These are phyloP conservation scores for Glomeris maerens DNA, from an alignment of 1,140 invertebrate species.

Conservation along the genomic window DNA sequence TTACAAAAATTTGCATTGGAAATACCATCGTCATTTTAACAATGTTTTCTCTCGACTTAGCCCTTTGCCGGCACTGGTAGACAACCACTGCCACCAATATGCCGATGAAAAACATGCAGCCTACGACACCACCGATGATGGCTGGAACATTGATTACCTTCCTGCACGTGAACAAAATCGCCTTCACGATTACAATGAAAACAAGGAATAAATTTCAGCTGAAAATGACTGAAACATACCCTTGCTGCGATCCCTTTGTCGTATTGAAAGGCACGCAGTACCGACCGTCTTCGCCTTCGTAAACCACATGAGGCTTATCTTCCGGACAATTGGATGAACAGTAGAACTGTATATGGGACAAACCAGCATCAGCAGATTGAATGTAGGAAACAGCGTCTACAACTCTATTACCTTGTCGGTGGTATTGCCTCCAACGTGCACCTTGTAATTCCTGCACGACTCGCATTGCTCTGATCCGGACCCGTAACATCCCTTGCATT, in stretches of 20 bases:
- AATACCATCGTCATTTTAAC: constrained; percentile 73
- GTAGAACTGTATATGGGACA: constrained; percentile 44
- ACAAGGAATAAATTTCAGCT: too few relatives aligned
- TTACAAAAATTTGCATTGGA: not conserved
- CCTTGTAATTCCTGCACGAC: constrained; percentile 69
- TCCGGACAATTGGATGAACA: constrained; percentile 71
- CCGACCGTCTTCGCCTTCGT: too few relatives aligned
- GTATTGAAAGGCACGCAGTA: too few relatives aligned
- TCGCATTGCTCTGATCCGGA: constrained; percentile 59
- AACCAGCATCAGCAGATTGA: not conserved
- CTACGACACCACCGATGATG: constrained; percentile 47
- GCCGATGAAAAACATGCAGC: constrained; percentile 44
- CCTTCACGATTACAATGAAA: too few relatives aligned
- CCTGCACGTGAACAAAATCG: too few relatives aligned
- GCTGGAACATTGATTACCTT: constrained; percentile 49
- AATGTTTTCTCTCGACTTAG: constrained; percentile 72
- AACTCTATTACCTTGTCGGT: not conserved
- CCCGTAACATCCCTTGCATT: constrained; percentile 73
- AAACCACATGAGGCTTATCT: constrained; percentile 60
- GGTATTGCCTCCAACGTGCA: constrained; percentile 43
- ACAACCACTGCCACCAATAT: constrained; percentile 47
- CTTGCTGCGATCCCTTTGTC: too few relatives aligned
- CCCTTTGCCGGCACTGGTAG: constrained; percentile 50
- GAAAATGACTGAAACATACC: too few relatives aligned
- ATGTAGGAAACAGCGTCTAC: not conserved